Evolutionary conservation across 2,797 vertebrate species (phyloP).

Genomic region (Sylvia borin): DNA sequence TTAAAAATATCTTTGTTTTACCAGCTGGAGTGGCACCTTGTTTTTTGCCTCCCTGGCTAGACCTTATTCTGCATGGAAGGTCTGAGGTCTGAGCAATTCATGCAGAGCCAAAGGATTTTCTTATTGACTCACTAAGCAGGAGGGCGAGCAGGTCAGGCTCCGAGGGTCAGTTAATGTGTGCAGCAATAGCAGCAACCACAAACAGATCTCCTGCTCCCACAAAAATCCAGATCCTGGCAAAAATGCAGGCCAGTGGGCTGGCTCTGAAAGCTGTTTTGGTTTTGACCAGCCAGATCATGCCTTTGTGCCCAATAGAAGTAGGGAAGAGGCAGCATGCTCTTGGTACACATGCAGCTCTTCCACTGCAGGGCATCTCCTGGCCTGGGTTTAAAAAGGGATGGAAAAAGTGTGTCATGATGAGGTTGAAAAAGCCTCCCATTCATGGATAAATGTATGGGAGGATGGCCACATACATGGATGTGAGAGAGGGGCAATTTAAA

Average conservation of each 20-base stretch:
- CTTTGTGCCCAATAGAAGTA: neutral
- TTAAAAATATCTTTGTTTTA: slow-evolving; percentile 67
- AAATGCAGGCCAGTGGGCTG: neutral
- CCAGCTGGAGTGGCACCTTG: slow-evolving; percentile 57
- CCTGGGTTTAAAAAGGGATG: neutral
- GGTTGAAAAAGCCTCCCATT: neutral
- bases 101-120: slow-evolving; percentile 51
- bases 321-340: accelerated
- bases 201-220: slow-evolving; percentile 30
- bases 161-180: neutral
- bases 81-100: slow-evolving; percentile 39
- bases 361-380: neutral
- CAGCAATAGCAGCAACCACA: slow-evolving; percentile 37
- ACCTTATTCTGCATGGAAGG: slow-evolving; percentile 26
- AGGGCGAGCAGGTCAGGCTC: slow-evolving; percentile 28
- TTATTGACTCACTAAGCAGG: slow-evolving; percentile 38
- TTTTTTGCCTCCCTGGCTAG: slow-evolving; percentile 7
- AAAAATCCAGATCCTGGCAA: neutral
- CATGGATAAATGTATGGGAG: neutral
- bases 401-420: neutral
- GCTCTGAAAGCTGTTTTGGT: neutral
- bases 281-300: neutral
- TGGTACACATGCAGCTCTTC: neutral
- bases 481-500: neutral
- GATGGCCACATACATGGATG: no score